phyloP scores from a whole-genome alignment of 2,888 invertebrate species.

The Phortica magna region DNA sequence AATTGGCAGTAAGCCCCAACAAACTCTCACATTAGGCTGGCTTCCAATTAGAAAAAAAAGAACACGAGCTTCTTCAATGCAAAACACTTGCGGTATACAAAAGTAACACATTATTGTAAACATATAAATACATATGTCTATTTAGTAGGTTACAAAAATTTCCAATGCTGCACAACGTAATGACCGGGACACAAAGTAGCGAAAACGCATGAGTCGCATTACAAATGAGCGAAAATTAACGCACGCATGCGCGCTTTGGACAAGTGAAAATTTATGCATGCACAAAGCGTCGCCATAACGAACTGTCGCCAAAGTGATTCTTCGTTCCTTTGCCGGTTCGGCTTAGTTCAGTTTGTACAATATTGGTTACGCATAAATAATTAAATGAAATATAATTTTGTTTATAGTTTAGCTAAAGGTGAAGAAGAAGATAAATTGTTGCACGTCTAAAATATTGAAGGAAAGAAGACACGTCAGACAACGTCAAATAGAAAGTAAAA shows the following conservation, averaged over 20 bases:
- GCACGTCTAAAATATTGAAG: slow-evolving; percentile 67
- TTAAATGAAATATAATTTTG: slow-evolving; percentile 59
- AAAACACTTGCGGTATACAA: slow-evolving; percentile 13
- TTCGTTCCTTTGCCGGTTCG: not conserved
- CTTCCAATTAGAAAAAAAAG: not conserved
- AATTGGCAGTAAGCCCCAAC: not conserved
- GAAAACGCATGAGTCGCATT: slow-evolving; percentile 28
- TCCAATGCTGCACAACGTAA: slow-evolving; percentile 11
- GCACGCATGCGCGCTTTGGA: not conserved
- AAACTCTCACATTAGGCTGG: slow-evolving; percentile 13
- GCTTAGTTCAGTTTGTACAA: not conserved
- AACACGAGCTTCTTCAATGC: not conserved
- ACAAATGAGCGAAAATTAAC: slow-evolving; percentile 34
- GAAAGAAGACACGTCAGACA: not conserved
- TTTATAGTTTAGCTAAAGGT: slow-evolving; percentile 34
- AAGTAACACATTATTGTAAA: not conserved
- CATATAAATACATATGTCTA: not conserved
- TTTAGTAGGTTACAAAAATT: slow-evolving; percentile 9
- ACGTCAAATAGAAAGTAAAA: slow-evolving; percentile 43
- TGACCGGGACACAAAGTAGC: not conserved
- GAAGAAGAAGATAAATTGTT: slow-evolving; percentile 57
- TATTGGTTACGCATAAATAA: slow-evolving; percentile 57
- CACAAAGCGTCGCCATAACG: not conserved
- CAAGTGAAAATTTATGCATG: slow-evolving; percentile 11
- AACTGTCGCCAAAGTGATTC: not conserved